These are phyloP conservation scores for Diorhabda carinulata DNA, from an alignment of 1,140 invertebrate species.

Conservation along the genomic window DNA sequence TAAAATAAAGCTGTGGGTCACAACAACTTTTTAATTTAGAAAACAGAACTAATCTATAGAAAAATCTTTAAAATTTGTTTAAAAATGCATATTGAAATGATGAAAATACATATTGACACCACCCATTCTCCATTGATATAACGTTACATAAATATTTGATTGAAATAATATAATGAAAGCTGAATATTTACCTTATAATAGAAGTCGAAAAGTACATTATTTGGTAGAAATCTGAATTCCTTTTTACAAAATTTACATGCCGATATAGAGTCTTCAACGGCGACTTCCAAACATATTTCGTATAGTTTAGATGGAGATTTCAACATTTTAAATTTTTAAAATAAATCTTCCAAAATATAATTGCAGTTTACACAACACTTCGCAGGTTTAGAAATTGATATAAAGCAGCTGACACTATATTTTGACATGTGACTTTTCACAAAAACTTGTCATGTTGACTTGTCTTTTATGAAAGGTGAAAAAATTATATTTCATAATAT, in stretches of 20 bases:
- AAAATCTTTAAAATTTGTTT: too few relatives aligned
- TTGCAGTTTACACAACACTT: neutral
- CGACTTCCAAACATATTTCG: conserved; percentile 29
- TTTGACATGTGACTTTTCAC: neutral
- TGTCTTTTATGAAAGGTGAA: too few relatives aligned
- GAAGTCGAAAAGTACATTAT: conserved; percentile 61
- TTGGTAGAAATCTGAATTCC: conserved; percentile 48
- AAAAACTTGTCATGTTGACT: too few relatives aligned
- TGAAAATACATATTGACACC: too few relatives aligned
- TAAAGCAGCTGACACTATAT: neutral
- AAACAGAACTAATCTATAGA: too few relatives aligned
- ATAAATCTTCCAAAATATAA: neutral
- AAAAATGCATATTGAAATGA: too few relatives aligned
- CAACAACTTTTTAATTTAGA: too few relatives aligned
- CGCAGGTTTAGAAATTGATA: neutral
- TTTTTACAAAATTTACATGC: conserved; percentile 31
- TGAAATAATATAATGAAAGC: too few relatives aligned
- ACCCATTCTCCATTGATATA: too few relatives aligned
- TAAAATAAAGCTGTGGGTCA: too few relatives aligned
- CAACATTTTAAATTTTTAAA: neutral
- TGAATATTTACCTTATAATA: conserved; percentile 59
- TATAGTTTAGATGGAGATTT: conserved; percentile 20
- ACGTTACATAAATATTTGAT: too few relatives aligned
- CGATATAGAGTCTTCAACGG: conserved; percentile 22
- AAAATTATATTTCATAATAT: too few relatives aligned